phyloP scores from a whole-genome alignment of 2,113 vertebrate genomes.

The Hippocampus mohnikei region DNA sequence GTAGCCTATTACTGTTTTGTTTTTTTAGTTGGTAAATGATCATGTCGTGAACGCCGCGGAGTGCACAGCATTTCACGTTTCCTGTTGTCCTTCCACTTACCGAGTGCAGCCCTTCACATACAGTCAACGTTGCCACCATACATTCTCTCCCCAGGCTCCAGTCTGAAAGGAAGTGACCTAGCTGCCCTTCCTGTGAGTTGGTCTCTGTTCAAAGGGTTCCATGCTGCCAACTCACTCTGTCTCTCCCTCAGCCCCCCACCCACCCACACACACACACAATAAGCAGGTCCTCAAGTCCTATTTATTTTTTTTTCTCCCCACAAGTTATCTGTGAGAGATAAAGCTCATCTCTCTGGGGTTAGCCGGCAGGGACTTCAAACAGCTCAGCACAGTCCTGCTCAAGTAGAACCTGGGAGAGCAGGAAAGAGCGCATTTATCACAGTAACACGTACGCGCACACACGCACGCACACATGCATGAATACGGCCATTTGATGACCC shows the following conservation, averaged over 20 bases:
- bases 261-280: slow-evolving; percentile 37
- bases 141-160: slow-evolving; percentile 43
- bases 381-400: slow-evolving; percentile 47
- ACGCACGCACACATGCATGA: slow-evolving; percentile 50
- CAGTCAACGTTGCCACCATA: slow-evolving; percentile 22
- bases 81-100: slow-evolving; percentile 1
- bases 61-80: not conserved
- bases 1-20: not conserved
- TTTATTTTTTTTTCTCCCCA: slow-evolving; percentile 67
- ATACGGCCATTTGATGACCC: slow-evolving; percentile 16
- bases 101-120: not conserved
- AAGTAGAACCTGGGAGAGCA: slow-evolving; percentile 48
- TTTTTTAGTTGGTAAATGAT: not conserved
- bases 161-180: slow-evolving; percentile 70
- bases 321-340: slow-evolving; percentile 70
- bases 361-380: slow-evolving; percentile 62
- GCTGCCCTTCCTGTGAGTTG: slow-evolving; percentile 65
- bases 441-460: slow-evolving; percentile 61
- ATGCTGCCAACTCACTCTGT: slow-evolving; percentile 41
- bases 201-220: slow-evolving; percentile 55
- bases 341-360: slow-evolving; percentile 60
- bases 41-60: not conserved
- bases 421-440: slow-evolving; percentile 75
- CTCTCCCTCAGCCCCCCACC: slow-evolving; percentile 9
- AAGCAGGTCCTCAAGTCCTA: slow-evolving; percentile 43